These are phyloP conservation scores for Bos taurus DNA, from an alignment of 2,113 vertebrate species.

Conservation along the genomic window ARS-UCD2.0 NC_037341.1:28059501-28060000, in stretches of 20 bases:
- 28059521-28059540: not conserved
- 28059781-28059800: not conserved
- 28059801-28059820: not conserved
- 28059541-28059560: not conserved
- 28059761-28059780: not conserved
- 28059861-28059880: not conserved
- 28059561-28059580: not conserved
- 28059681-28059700: not conserved
- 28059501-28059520: not conserved
- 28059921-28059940: not conserved
- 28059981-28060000: not conserved
- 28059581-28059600: not conserved
- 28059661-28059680: not conserved
- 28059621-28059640: not conserved
- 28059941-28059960: not conserved
- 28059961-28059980: not conserved
- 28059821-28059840: not conserved
- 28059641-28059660: not conserved
- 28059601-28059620: not conserved
- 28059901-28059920: not conserved
- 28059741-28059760: not conserved
- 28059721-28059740: not conserved
- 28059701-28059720: not conserved
- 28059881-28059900: not conserved
- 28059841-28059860: not conserved